These are phyloP conservation scores for Eriosoma lanigerum DNA, from an alignment of 1,140 invertebrate genomes.

Conservation along the genomic window DNA sequence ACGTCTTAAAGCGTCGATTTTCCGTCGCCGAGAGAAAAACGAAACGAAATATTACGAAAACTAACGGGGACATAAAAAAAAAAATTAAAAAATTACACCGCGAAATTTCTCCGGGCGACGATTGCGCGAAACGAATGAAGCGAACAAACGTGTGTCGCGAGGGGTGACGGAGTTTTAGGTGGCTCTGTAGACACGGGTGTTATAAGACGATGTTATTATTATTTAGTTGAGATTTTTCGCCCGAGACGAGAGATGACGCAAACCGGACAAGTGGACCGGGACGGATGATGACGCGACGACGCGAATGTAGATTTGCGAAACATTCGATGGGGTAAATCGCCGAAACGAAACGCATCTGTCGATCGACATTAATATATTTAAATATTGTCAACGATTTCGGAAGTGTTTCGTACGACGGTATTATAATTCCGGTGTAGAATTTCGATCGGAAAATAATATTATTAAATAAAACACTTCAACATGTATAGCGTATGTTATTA, in stretches of 20 bases:
- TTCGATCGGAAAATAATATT: no score
- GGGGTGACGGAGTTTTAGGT: not conserved
- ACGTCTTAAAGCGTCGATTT: not conserved
- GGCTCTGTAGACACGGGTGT: no score
- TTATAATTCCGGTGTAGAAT: no score
- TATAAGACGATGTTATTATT: no score
- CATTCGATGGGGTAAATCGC: no score
- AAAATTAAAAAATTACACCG: not conserved
- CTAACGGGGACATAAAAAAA: not conserved
- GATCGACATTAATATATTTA: no score
- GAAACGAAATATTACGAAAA: not conserved
- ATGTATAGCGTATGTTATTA: no score
- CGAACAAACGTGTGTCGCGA: not conserved
- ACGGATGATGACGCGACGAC: conserved; percentile 6
- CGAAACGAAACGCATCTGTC: no score
- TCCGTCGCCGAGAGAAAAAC: not conserved
- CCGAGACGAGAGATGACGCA: not conserved
- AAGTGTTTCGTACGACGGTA: no score
- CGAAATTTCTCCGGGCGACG: not conserved
- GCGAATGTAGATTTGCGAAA: no score
- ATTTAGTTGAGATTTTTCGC: not conserved
- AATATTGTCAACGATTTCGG: no score
- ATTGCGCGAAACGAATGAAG: not conserved
- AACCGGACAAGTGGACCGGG: not conserved
- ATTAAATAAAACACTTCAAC: no score